Evolutionary conservation across 2,113 vertebrate species (phyloP).

Genomic region (Tachysurus fulvidraco): DNA sequence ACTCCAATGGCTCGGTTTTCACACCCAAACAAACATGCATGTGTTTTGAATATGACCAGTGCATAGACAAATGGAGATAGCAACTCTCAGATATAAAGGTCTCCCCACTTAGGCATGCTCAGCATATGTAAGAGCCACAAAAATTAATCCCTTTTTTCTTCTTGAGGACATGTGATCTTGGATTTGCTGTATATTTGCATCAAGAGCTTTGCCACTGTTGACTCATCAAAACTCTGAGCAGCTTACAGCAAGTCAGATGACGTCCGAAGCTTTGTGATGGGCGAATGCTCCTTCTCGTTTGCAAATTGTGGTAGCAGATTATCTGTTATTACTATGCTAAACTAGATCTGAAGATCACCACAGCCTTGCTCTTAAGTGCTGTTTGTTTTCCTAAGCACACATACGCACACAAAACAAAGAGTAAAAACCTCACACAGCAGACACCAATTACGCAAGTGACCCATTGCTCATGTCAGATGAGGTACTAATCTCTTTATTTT

Average conservation of each 20-base stretch:
- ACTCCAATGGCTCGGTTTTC: neutral
- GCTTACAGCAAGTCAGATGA: constrained; percentile 12
- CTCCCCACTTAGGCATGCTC: neutral
- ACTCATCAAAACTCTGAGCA: constrained; percentile 47
- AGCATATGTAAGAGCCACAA: neutral
- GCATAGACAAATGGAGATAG: constrained; percentile 11
- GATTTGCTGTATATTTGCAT: constrained; percentile 47
- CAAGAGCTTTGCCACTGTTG: constrained; percentile 36
- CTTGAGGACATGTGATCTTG: neutral
- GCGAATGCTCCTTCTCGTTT: neutral
- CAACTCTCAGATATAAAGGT: neutral
- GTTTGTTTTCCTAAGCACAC: constrained; percentile 54
- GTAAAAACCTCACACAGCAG: constrained; percentile 5
- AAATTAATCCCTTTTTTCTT: neutral
- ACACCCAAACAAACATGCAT: neutral
- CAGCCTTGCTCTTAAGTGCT: constrained; percentile 13
- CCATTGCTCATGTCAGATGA: constrained; percentile 8
- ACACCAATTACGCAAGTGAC: constrained; percentile 12
- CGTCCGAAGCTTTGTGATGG: neutral
- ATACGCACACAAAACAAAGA: neutral
- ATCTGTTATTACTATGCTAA: neutral
- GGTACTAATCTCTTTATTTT: constrained; percentile 32
- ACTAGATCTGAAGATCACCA: neutral
- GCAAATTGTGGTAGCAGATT: neutral
- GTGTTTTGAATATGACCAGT: constrained; percentile 12